Base-by-base conservation (phyloP, 1,140 invertebrate species). In the Galendromus occidentalis region DNA sequence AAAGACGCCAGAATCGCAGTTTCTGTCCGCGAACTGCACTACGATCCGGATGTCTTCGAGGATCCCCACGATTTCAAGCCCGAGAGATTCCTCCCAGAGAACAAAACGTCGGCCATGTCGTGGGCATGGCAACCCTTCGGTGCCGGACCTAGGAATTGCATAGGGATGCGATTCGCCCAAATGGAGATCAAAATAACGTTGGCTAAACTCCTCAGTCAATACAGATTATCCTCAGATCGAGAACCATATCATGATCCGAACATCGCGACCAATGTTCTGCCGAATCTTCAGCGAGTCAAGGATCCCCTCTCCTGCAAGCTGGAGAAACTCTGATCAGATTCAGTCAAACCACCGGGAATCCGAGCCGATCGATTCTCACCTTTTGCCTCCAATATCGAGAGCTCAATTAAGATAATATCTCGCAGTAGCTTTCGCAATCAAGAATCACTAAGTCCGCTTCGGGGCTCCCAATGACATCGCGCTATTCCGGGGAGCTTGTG, bases 31-130 rank as follows among this genome's bases (percentile, higher is more conserved):
- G 80, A 79, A 1, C 74, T 87, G 41, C 85, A 87, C 66, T 76
- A 78, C 17, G 79, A 83, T 75, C 75, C 78, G 1, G 70, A 79
- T 2, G 74, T 78, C 68, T 85, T 77, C 75, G 75, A 79, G 0
- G 72, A 84, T 59, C 83, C 84, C 22, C 71, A 80, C 2, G 74
- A 73, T 68, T 85, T 84, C 69, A 75, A 80, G 69, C 84, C 84
- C 0, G 82, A 83, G 67, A 72, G 83, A 71, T 84, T 70, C 51
- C 51, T 59, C 33, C 51, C 51, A 1, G 51, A 59, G 9, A 59
- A 59, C 22, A 29, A 22, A 5, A 68, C 71, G 0, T 69, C 66
- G 7, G 42, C 67, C 44, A 42, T 73, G 20, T 69, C 72, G 0
- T 71, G 70, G 14, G 67, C 68, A 1, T 79, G 71, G 42, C 69